Evolutionary conservation across 2,113 vertebrate species (phyloP), one percentile per base, ranked within the genome.

Genomic region (Heliornis fulica): DNA sequence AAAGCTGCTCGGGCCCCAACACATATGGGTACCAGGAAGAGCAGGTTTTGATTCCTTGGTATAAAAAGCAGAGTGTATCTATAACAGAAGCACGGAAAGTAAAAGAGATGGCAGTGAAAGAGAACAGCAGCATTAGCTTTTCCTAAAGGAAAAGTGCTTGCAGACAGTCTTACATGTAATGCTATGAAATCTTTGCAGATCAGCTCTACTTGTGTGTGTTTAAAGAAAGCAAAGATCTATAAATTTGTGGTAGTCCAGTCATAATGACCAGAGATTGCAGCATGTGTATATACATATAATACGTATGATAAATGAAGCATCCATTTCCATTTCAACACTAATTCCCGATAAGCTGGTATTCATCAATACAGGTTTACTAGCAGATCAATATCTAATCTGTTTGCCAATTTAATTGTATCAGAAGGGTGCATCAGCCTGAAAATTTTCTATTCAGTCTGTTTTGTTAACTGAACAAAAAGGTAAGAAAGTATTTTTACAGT

Each of bases 291-390:
- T 82, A 60, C 2, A 2, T 45, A 36, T 17, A 46, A 70, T 83
- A 80, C 48, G 32, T 72, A 86, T 72, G 65, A 83, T 46, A 91
- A 89, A 95, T 69, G 25, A 94, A 83, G 50, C 38, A 70, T 83
- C 68, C 13, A 92, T 97, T 97, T 97, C 93, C 43, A 97, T 95
- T 95, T 87, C 95, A 95, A 86, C 91, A 26, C 76, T 94, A 96
- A 97, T 90, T 87, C 66, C 53, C 60, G 70, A 85, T 96, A 96
- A 97, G 77, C 45, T 87, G 45, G 45, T 94, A 63, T 51, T 89
- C 87, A 83, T 83, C 79, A 92, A 85, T 94, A 65, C 50, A 48
- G 48, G 65, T 94, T 96, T 96, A 95, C 87, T 78, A 84, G 61
- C 61, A 87, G 89, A 92, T 96, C 95, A 79, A 93, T 97, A 89